phyloP scores from a whole-genome alignment of 2,888 invertebrate species.

The Criorhina ranunculi region DNA sequence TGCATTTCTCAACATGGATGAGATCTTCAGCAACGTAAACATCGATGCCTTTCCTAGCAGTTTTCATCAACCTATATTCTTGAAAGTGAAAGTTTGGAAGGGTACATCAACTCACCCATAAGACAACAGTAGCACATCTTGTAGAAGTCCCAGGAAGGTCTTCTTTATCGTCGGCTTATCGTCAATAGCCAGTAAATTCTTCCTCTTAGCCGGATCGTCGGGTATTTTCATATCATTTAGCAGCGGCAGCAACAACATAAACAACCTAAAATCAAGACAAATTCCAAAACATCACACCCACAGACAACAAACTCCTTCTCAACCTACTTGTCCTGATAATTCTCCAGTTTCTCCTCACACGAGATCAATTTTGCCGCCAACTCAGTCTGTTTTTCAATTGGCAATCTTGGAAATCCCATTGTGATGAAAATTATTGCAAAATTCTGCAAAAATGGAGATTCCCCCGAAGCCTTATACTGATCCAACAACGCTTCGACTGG shows the following conservation, averaged over 20 bases:
- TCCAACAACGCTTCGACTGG: constrained; percentile 93
- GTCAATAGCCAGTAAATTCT: constrained; percentile 88
- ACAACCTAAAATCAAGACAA: constrained; percentile 86
- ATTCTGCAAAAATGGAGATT: constrained; percentile 92
- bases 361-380: constrained; percentile 90
- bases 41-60: too few species aligned
- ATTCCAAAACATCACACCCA: constrained; percentile 17
- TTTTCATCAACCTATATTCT: too few species aligned
- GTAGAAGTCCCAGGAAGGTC: constrained; percentile 89
- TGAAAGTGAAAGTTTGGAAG: not conserved
- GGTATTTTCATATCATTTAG: constrained; percentile 89
- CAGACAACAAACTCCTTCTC: constrained; percentile 13
- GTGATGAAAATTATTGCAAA: constrained; percentile 97
- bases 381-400: constrained; percentile 90
- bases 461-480: constrained; percentile 89
- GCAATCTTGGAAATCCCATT: constrained; percentile 94
- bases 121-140: constrained; percentile 93
- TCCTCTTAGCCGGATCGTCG: constrained; percentile 87
- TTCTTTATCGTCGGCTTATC: constrained; percentile 87
- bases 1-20: too few species aligned
- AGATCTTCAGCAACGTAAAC: too few species aligned
- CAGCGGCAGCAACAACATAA: constrained; percentile 92
- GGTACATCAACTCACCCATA: constrained; percentile 88
- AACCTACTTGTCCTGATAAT: constrained; percentile 92
- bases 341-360: constrained; percentile 91